Evolutionary conservation across 2,888 invertebrate genomes (phyloP), one percentile per base, ranked within the genome.

Genomic region (Microchrysa polita): DNA sequence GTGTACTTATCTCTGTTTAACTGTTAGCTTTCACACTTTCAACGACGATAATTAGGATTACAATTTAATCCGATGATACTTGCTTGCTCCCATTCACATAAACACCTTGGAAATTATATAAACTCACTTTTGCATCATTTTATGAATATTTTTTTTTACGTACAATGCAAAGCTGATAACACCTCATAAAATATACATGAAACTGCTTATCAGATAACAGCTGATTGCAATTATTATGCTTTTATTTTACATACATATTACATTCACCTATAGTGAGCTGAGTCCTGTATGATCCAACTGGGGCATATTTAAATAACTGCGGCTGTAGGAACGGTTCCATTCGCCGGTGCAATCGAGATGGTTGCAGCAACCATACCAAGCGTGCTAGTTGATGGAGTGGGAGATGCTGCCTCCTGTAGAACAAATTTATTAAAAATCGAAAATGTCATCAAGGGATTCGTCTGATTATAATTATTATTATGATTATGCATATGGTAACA

Each of bases 301-400:
- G 34, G 40, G 27, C 2, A 34, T 7, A 34, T 55, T 16, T 55
- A 34, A 18, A 69, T 57, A 5, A 55, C 16, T 5, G 65, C 20
- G 20, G 48, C 18, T 12, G 48, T 27, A 40, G 61, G 42, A 12
- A 79, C 79, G 78, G 81, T 74, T 76, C 83, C 73, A 76, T 80
- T 80, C 78, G 80, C 80, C 76, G 83, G 78, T 65, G 81, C 82
- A 80, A 84, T 79, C 74, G 81, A 79, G 77, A 84, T 79, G 57
- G 81, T 80, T 78, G 81, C 82, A 65, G 82, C 79, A 77, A 84
- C 81, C 78, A 84, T 79, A 75, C 81, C 80, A 74, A 78, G 75
- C 67, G 78, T 61, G 44, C 77, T 59, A 61, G 77, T 61, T 67
- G 78, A 67, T 34, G 75, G 74, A 52, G 57, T 74, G 42, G 72